phyloP scores from a whole-genome alignment of 2,888 invertebrate species.

The Leptopterna dolabrata region DNA sequence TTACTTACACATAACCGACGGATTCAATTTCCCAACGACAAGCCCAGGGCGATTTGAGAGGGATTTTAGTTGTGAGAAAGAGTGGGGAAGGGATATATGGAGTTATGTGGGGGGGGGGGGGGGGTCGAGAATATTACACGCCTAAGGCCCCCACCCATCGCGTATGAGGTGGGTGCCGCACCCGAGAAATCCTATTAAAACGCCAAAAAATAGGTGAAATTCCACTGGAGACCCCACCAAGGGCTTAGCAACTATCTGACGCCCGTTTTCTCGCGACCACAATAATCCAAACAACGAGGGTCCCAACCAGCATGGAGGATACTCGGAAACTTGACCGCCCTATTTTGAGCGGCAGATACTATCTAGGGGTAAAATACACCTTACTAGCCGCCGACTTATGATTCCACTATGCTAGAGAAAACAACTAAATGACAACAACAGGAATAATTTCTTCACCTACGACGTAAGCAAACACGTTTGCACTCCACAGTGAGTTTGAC shows the following conservation, averaged over 20 bases:
- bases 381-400: too few species aligned
- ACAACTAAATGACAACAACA: too few species aligned
- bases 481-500: too few species aligned
- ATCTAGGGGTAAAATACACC: too few species aligned
- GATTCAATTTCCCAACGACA: slow-evolving; percentile 37
- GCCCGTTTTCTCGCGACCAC: not conserved
- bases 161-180: not conserved
- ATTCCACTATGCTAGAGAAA: too few species aligned
- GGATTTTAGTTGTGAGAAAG: not conserved
- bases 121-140: slow-evolving; percentile 31
- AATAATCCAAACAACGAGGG: not conserved
- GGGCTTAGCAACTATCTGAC: not conserved
- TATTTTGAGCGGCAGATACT: too few species aligned
- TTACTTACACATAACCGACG: slow-evolving; percentile 32
- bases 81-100: not conserved
- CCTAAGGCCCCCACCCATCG: not conserved
- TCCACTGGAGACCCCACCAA: not conserved
- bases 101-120: not conserved
- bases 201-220: slow-evolving; percentile 2
- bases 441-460: too few species aligned
- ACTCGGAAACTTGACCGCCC: too few species aligned
- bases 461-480: too few species aligned
- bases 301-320: not conserved
- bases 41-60: not conserved
- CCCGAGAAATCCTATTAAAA: slow-evolving; percentile 11